phyloP scores from a whole-genome alignment of 2,888 invertebrate species.

The Stenchaetothrips biformis region DNA sequence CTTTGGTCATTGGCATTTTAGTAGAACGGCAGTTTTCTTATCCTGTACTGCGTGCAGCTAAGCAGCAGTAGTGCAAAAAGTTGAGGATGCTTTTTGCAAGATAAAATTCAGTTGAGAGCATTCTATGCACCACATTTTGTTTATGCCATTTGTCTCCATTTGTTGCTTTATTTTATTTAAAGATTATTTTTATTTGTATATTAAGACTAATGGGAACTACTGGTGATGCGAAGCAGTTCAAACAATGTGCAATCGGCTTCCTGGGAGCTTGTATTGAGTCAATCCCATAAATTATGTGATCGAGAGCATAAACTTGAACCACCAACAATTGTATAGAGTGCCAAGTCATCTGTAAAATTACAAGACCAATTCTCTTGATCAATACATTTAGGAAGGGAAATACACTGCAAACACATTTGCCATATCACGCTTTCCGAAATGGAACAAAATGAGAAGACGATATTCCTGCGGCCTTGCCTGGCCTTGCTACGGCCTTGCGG shows the following conservation, averaged over 20 bases:
- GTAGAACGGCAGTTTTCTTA: no score
- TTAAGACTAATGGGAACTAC: no score
- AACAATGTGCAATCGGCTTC: not conserved
- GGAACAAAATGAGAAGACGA: slow-evolving; percentile 3
- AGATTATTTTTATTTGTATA: no score
- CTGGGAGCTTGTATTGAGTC: slow-evolving; percentile 22
- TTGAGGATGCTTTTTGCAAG: not conserved
- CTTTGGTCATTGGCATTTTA: no score
- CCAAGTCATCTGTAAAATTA: slow-evolving; percentile 5
- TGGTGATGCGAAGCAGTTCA: not conserved
- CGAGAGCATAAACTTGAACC: not conserved
- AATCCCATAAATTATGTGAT: not conserved
- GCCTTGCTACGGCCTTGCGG: not conserved
- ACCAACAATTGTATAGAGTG: not conserved
- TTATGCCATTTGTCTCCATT: not conserved
- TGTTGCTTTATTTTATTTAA: not conserved
- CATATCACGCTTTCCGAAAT: not conserved
- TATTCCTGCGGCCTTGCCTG: not conserved
- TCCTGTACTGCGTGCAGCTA: not conserved
- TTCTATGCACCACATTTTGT: not conserved
- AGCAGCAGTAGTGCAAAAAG: not conserved
- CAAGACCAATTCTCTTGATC: not conserved
- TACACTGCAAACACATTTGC: slow-evolving; percentile 23
- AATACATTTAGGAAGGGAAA: not conserved
- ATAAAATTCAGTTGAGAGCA: not conserved